Evolutionary conservation across 2,113 vertebrate species (phyloP).

Genomic region (Danio rerio): GRCz12tu NC_133184.1:39205001-39205500

Average conservation of each 20-base stretch:
- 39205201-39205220: constrained; percentile 30
- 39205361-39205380: constrained; percentile 1
- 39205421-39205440: not conserved
- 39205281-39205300: constrained; percentile 89
- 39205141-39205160: constrained; percentile 44
- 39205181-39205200: constrained; percentile 45
- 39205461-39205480: constrained; percentile 3
- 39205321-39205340: constrained; percentile 91
- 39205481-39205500: not conserved
- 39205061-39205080: not conserved
- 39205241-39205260: constrained; percentile 43
- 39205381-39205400: not conserved
- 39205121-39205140: constrained; percentile 16
- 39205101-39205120: constrained; percentile 35
- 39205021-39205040: constrained; percentile 38
- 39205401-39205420: not conserved
- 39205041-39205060: constrained; percentile 24
- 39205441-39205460: not conserved
- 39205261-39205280: constrained; percentile 51
- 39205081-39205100: not conserved
- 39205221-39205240: constrained; percentile 24
- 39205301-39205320: constrained; percentile 91
- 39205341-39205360: constrained; percentile 65
- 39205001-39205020: constrained; percentile 36
- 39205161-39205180: constrained; percentile 33